phyloP scores from a whole-genome alignment of 2,797 vertebrate species.

The Hipposideros larvatus region DNA sequence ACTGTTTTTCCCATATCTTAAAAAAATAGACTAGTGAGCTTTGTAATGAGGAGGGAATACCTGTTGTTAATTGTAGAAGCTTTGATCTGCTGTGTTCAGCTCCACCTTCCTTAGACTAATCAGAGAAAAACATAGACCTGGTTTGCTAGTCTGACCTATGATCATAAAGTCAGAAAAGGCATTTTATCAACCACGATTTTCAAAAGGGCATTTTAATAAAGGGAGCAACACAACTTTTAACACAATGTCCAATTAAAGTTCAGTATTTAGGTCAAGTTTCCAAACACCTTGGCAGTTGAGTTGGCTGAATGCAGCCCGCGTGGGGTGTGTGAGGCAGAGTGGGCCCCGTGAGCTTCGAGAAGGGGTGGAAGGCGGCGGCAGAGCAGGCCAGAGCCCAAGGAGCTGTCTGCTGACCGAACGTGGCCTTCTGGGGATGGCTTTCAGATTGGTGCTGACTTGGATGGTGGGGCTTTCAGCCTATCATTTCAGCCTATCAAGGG shows the following conservation, averaged over 20 bases:
- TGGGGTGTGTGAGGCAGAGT: not conserved
- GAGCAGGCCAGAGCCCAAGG: not conserved
- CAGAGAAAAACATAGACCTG: not conserved
- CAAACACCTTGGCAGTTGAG: not conserved
- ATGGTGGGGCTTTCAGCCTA: not conserved
- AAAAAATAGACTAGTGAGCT: not conserved
- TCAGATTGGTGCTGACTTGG: not conserved
- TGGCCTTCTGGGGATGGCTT: not conserved
- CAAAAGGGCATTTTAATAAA: slow-evolving; percentile 31
- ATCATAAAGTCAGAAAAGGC: not conserved
- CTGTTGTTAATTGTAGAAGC: not conserved
- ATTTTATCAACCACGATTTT: not conserved
- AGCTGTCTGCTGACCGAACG: not conserved
- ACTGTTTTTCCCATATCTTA: not conserved
- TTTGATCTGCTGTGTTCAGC: not conserved
- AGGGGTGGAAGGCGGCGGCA: not conserved
- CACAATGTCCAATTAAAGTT: not conserved
- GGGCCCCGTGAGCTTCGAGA: too few species aligned
- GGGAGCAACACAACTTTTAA: not conserved
- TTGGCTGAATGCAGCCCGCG: not conserved
- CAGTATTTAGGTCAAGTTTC: slow-evolving; percentile 63
- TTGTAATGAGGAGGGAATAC: not conserved
- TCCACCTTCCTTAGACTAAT: not conserved
- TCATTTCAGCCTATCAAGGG: not conserved
- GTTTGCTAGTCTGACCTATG: slow-evolving; percentile 3